These are phyloP conservation scores for Trichomycterus rosablanca DNA, from an alignment of 2,113 vertebrate species.

Conservation along the genomic window DNA sequence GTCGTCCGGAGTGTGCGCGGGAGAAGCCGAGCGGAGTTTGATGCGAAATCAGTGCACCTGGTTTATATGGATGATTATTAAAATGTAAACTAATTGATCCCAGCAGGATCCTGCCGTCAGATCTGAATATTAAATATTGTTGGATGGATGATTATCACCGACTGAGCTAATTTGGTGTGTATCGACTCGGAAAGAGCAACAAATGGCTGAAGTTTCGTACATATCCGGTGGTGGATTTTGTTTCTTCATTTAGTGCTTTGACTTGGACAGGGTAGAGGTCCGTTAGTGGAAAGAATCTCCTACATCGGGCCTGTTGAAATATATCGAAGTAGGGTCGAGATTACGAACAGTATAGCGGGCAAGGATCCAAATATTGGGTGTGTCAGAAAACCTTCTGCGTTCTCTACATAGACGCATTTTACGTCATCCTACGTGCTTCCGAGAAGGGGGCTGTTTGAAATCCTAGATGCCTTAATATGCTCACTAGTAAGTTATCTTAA, in stretches of 20 bases:
- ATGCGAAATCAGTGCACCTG: constrained; percentile 39
- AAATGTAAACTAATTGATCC: constrained; percentile 35
- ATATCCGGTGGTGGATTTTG: background rate
- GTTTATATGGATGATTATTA: constrained; percentile 36
- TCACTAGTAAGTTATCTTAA: too few species aligned
- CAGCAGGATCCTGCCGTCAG: constrained; percentile 29
- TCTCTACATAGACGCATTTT: too few species aligned
- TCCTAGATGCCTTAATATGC: too few species aligned
- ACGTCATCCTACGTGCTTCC: too few species aligned
- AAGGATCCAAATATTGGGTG: too few species aligned
- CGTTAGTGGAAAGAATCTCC: too few species aligned
- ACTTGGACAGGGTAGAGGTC: too few species aligned
- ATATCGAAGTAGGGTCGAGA: too few species aligned
- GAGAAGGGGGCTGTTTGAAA: too few species aligned
- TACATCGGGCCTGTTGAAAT: too few species aligned
- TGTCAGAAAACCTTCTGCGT: too few species aligned
- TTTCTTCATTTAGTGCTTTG: constrained; percentile 8
- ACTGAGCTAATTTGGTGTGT: constrained; percentile 13
- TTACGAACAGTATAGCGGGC: too few species aligned
- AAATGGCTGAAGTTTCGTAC: background rate
- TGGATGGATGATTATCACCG: constrained; percentile 14
- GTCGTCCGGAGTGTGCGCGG: constrained; percentile 22
- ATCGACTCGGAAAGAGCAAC: constrained; percentile 20
- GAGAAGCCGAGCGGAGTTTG: constrained; percentile 36
- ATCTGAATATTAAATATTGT: constrained; percentile 32